Percentiles rank a stretch among this genome's conserved stretches.
These are phyloP conservation scores for Lepilemur ruficaudatus DNA, from an alignment of 2,797 vertebrate species.

Conservation along the genomic window DNA sequence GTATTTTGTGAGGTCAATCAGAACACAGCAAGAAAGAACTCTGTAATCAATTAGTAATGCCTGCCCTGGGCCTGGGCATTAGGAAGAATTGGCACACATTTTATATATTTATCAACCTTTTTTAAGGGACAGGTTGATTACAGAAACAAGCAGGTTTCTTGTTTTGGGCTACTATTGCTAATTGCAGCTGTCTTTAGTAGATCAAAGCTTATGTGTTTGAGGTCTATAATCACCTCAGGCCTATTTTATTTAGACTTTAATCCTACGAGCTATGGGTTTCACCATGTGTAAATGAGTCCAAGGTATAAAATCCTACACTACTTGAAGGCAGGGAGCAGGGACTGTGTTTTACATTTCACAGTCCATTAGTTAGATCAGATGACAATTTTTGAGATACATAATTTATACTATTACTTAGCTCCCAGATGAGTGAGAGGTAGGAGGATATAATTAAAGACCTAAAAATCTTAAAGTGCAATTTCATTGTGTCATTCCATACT, in stretches of 20 bases:
- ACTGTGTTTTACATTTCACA: neutral
- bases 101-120: neutral
- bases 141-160: constrained; percentile 27
- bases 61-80: neutral
- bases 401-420: constrained; percentile 2
- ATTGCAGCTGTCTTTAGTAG: neutral
- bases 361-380: neutral
- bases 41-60: neutral
- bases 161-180: neutral
- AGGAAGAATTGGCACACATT: neutral
- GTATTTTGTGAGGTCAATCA: neutral
- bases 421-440: neutral
- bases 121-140: neutral
- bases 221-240: neutral
- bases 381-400: neutral
- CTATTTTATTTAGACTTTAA: constrained; percentile 23
- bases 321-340: neutral
- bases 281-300: neutral
- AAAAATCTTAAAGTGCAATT: neutral
- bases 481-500: neutral
- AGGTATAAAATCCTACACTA: neutral
- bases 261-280: neutral
- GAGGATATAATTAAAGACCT: neutral
- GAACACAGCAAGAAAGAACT: neutral
- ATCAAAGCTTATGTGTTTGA: neutral